A percentile compares a stretch with the other conserved stretches of the same genome.
Evolutionary conservation across 2,113 vertebrate genomes (phyloP).

Genomic region (Notiomystis cincta): DNA sequence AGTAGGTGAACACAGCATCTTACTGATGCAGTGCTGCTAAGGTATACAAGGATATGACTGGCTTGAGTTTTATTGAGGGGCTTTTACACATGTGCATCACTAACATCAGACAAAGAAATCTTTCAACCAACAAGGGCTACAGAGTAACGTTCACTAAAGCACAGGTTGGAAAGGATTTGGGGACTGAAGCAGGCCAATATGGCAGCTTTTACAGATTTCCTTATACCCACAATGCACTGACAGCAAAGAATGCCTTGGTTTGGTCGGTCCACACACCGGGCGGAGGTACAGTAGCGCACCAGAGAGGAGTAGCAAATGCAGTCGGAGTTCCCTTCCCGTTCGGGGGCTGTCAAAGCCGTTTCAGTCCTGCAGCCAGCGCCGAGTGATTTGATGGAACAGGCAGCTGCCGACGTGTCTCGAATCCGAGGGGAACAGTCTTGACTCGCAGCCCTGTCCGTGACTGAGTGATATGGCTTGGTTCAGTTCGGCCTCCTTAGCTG

Average conservation of each 20-base stretch:
- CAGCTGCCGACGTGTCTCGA: conserved; percentile 72
- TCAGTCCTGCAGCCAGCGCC: conserved; percentile 52
- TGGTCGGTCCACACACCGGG: conserved; percentile 73
- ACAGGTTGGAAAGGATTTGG: conserved; percentile 78
- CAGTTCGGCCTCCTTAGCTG: conserved; percentile 70
- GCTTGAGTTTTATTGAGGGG: conserved; percentile 68
- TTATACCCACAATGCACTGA: conserved; percentile 90
- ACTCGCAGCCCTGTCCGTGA: conserved; percentile 62
- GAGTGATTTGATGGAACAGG: conserved; percentile 20
- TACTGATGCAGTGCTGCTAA: conserved; percentile 68
- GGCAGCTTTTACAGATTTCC: conserved; percentile 83
- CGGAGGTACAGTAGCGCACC: conserved; percentile 54
- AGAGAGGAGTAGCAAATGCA: conserved; percentile 46
- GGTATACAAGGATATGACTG: conserved; percentile 78
- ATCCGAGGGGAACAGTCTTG: conserved; percentile 69
- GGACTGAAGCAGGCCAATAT: conserved; percentile 76
- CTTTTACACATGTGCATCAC: conserved; percentile 90
- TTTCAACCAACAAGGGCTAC: conserved; percentile 90
- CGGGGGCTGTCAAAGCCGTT: conserved; percentile 17
- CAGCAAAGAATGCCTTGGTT: conserved; percentile 85
- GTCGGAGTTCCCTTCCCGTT: neutral
- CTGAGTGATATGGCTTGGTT: conserved; percentile 90
- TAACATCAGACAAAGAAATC: conserved; percentile 92
- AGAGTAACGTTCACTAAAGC: conserved; percentile 94
- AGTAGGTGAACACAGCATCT: conserved; percentile 74